Conservation (phyloP, 2,113 vertebrate species). For the Heterotis niloticus region DNA sequence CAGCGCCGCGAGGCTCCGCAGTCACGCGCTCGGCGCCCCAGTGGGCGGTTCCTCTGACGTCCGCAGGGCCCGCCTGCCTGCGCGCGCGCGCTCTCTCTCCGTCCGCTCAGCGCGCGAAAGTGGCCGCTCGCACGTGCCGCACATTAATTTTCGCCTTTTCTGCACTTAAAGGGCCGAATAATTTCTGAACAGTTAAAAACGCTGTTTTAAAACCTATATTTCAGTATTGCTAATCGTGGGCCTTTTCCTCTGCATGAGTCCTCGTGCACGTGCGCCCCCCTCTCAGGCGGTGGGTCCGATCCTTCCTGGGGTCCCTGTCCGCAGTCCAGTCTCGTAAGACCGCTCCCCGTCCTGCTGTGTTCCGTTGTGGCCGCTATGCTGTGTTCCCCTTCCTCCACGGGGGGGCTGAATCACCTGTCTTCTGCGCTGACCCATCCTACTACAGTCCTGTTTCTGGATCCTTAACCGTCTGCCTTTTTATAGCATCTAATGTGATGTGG, state of each 20-base stretch:
- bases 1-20: slow-evolving; percentile 55
- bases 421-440: slow-evolving; percentile 22
- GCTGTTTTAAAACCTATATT: no score
- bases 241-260: no score
- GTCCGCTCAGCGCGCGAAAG: slow-evolving; percentile 48
- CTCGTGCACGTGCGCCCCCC: no score
- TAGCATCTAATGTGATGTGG: no score
- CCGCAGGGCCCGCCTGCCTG: slow-evolving; percentile 31
- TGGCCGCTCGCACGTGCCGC: slow-evolving; percentile 18
- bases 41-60: slow-evolving; percentile 58
- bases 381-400: slow-evolving; percentile 51
- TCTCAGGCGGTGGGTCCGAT: no score
- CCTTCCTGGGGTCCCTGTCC: no score
- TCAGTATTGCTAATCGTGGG: no score
- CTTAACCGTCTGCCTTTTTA: slow-evolving; percentile 20
- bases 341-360: slow-evolving; percentile 54
- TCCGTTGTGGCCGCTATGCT: slow-evolving; percentile 62
- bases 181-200: no score
- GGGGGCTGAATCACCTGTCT: slow-evolving; percentile 60
- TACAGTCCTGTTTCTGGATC: slow-evolving; percentile 1
- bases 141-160: not conserved
- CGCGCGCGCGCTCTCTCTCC: slow-evolving; percentile 17
- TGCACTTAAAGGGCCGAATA: slow-evolving; percentile 7
- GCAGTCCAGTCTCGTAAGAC: no score
- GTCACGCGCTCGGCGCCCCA: slow-evolving; percentile 64